phyloP scores from a whole-genome alignment of 2,888 invertebrate species.

The Drosophila formosana region DNA sequence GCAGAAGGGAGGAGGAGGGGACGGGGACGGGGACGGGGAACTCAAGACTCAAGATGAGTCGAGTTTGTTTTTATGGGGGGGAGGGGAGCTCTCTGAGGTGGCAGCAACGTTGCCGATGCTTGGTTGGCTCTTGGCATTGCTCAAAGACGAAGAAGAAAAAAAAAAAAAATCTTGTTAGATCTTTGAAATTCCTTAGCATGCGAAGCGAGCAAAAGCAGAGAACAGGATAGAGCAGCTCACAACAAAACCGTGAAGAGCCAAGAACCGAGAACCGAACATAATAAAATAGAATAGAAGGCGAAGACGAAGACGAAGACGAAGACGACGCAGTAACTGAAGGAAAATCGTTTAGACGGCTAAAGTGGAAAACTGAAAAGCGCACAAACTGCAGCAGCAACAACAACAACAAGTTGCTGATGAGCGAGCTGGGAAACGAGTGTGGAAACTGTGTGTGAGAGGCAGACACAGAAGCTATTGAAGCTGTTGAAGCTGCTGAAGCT shows the following conservation, averaged over 20 bases:
- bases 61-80: not conserved
- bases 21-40: not conserved
- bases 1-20: not conserved
- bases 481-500: slow-evolving; percentile 9
- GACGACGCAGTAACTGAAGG: slow-evolving; percentile 34
- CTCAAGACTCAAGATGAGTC: not conserved
- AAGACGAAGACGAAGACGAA: slow-evolving; percentile 31
- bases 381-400: slow-evolving; percentile 38
- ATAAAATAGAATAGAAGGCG: slow-evolving; percentile 3
- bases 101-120: slow-evolving; percentile 24
- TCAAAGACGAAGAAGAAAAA: slow-evolving; percentile 14
- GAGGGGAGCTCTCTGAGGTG: slow-evolving; percentile 13
- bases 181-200: slow-evolving; percentile 63
- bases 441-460: slow-evolving; percentile 7
- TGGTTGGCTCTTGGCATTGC: slow-evolving; percentile 30
- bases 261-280: not conserved
- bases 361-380: slow-evolving; percentile 60
- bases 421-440: slow-evolving; percentile 45
- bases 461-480: slow-evolving; percentile 6
- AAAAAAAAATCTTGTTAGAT: slow-evolving; percentile 65
- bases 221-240: slow-evolving; percentile 11
- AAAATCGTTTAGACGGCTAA: slow-evolving; percentile 59
- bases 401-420: slow-evolving; percentile 47
- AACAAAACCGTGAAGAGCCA: slow-evolving; percentile 7
- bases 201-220: slow-evolving; percentile 22